Percentiles rank a stretch among this genome's conserved stretches.
Evolutionary conservation across 2,113 vertebrate species (phyloP).

Genomic region (Beaufortia kweichowensis): DNA sequence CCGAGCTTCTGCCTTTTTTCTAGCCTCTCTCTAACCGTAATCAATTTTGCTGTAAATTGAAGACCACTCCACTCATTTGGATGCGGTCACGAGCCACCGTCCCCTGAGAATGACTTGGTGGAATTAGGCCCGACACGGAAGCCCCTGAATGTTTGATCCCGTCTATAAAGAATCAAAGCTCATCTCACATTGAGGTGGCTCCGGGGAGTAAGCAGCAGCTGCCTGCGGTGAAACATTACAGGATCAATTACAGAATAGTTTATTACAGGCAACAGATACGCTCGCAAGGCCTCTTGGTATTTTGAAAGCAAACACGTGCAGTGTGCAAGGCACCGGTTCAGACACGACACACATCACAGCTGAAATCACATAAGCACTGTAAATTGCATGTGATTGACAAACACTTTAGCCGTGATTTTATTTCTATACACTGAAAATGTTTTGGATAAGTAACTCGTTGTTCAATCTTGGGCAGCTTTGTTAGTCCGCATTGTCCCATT

Average conservation of each 20-base stretch:
- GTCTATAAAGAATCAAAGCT: conserved; percentile 38
- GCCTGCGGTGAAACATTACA: conserved; percentile 7
- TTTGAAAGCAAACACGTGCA: conserved; percentile 46
- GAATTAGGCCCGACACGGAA: conserved; percentile 17
- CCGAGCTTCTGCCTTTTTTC: conserved; percentile 9
- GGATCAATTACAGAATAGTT: conserved; percentile 47
- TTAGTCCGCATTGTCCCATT: conserved; percentile 42
- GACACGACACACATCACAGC: conserved; percentile 58
- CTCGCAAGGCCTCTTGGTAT: conserved; percentile 37
- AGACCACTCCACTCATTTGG: conserved; percentile 46
- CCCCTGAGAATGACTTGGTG: conserved; percentile 44
- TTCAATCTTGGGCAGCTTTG: conserved; percentile 57
- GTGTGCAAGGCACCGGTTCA: conserved; percentile 52
- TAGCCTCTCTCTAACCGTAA: conserved; percentile 31
- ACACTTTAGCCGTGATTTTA: conserved; percentile 67
- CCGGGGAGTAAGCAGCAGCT: conserved; percentile 35
- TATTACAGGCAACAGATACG: conserved; percentile 54
- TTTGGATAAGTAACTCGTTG: conserved; percentile 58
- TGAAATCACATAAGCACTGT: conserved; percentile 63
- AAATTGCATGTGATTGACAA: conserved; percentile 65
- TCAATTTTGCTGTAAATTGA: conserved; percentile 49
- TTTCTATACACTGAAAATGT: conserved; percentile 65
- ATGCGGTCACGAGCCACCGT: background rate
- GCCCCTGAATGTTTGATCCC: conserved; percentile 36
- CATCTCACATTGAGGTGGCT: conserved; percentile 42